Conservation (phyloP, 2,113 vertebrate species). For the Fukomys damarensis region DNA sequence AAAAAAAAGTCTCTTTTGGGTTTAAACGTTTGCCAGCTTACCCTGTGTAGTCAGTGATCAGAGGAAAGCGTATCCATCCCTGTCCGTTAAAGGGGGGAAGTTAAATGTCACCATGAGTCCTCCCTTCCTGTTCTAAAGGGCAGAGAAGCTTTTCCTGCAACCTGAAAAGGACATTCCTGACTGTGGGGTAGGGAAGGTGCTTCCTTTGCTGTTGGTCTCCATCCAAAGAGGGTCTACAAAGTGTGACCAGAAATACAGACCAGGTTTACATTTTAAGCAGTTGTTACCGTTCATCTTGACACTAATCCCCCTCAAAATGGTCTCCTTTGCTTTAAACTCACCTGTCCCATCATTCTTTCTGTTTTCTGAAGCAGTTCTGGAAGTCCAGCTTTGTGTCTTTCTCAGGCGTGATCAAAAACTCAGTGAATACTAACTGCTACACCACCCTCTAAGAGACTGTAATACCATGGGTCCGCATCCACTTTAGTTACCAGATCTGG, state of each 20-base stretch:
- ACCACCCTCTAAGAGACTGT: neutral
- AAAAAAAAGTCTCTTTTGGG: neutral
- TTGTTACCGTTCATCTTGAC: neutral
- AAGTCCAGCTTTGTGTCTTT: neutral
- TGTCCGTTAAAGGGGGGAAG: neutral
- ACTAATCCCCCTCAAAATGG: neutral
- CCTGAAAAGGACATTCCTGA: neutral
- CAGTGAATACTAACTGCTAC: neutral
- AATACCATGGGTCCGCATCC: neutral
- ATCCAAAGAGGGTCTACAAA: neutral
- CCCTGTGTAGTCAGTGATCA: neutral
- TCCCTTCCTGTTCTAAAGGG: neutral
- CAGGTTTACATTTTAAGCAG: neutral
- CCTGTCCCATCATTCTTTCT: neutral
- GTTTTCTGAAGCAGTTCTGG: neutral
- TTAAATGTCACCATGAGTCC: neutral
- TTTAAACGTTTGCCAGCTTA: neutral
- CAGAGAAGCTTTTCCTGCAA: accelerated
- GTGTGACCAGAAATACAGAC: neutral
- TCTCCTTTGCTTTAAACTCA: neutral
- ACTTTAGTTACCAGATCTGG: neutral
- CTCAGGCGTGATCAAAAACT: neutral
- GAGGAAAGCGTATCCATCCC: neutral
- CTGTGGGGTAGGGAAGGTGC: too few relatives aligned
- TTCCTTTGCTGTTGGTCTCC: neutral